Evolutionary conservation across 1,140 invertebrate genomes (phyloP).

Genomic region (Hydropsyche tenuis): DNA sequence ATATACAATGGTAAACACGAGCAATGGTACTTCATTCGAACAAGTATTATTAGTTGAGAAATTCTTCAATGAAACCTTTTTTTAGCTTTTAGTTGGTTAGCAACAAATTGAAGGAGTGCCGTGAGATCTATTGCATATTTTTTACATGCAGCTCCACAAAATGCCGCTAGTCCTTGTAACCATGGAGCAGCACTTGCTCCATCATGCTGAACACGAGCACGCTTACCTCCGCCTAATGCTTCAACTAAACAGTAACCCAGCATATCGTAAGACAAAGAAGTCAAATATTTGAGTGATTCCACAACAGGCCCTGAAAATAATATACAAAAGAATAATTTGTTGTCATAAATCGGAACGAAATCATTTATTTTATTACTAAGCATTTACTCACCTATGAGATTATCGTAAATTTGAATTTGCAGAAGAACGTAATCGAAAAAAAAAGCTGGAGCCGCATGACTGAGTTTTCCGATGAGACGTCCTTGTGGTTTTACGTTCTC

Average conservation of each 20-base stretch:
- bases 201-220: conserved; percentile 83
- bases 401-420: conserved; percentile 98
- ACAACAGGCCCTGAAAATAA: conserved; percentile 80
- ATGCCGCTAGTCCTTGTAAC: conserved; percentile 93
- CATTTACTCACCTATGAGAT: conserved; percentile 83
- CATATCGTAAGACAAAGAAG: conserved; percentile 94
- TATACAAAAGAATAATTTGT: conserved; percentile 13
- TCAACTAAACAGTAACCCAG: conserved; percentile 96
- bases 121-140: conserved; percentile 97
- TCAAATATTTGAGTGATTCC: conserved; percentile 97
- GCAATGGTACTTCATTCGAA: neutral
- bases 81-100: conserved; percentile 94
- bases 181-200: conserved; percentile 94
- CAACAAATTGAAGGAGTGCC: conserved; percentile 94
- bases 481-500: conserved; percentile 98
- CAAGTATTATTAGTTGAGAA: neutral
- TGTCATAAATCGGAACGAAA: too few species aligned
- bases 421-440: conserved; percentile 93
- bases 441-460: conserved; percentile 93
- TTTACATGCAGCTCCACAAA: conserved; percentile 95
- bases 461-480: conserved; percentile 93
- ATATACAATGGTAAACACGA: conserved; percentile 7
- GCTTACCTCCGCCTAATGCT: conserved; percentile 78
- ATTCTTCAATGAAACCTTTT: conserved; percentile 73
- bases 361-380: neutral